Percentiles rank a stretch among this genome's conserved stretches.
These are phyloP conservation scores for Phymastichus coffea DNA, from an alignment of 1,140 invertebrate genomes.

Conservation along the genomic window DNA sequence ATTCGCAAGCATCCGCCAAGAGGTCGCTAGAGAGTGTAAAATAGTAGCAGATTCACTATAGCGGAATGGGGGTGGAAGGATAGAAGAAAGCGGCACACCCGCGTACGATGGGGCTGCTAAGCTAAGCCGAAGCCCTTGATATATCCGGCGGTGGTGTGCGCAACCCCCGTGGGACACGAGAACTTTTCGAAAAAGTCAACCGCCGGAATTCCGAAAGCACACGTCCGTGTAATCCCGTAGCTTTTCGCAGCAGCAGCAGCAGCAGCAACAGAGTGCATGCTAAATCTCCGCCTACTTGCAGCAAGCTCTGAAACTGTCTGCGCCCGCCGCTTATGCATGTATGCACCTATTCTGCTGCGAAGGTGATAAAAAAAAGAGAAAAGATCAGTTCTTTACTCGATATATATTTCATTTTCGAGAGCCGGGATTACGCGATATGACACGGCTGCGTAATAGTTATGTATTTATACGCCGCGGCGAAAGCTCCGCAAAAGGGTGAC, in stretches of 20 bases:
- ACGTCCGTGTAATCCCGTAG: constrained; percentile 18
- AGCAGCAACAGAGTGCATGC: constrained; percentile 18
- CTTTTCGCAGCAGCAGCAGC: constrained; percentile 9
- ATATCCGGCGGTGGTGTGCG: constrained; percentile 23
- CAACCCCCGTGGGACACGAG: constrained; percentile 31
- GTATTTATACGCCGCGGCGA: too few species aligned
- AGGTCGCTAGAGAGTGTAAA: too few species aligned
- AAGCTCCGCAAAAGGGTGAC: too few species aligned
- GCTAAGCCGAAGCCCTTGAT: constrained; percentile 33
- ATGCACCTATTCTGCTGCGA: too few species aligned
- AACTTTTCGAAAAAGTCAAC: constrained; percentile 38
- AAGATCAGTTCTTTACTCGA: too few species aligned
- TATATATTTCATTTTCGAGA: too few species aligned
- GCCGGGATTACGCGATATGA: too few species aligned
- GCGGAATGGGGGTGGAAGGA: background rate
- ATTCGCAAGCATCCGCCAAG: constrained; percentile 10
- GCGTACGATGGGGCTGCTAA: background rate
- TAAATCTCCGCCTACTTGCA: constrained; percentile 34
- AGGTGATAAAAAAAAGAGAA: too few species aligned
- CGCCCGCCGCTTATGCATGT: background rate
- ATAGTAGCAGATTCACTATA: background rate
- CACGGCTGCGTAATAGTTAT: too few species aligned
- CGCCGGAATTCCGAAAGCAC: constrained; percentile 29
- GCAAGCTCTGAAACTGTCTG: constrained; percentile 27
- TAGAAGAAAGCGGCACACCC: background rate